Percentiles rank a stretch among this genome's conserved stretches.
These are phyloP conservation scores for Bicyclus anynana DNA, from an alignment of 1,140 invertebrate genomes.

Conservation along the genomic window DNA sequence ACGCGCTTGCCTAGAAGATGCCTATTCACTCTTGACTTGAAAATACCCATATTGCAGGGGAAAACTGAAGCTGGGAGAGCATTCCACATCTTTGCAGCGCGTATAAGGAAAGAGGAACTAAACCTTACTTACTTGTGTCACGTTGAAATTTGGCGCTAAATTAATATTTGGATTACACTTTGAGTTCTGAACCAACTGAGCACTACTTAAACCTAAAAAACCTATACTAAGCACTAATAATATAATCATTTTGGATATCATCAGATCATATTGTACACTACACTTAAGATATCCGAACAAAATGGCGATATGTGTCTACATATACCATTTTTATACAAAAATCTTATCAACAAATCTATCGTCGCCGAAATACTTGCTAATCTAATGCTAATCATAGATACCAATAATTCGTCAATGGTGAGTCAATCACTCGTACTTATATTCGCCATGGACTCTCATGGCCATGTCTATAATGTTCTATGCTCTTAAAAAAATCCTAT, in stretches of 20 bases:
- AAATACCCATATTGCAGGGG: too few species aligned
- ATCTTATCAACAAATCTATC: conserved; percentile 44
- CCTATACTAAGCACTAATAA: conserved; percentile 47
- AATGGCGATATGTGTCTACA: conserved; percentile 38
- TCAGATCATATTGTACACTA: conserved; percentile 47
- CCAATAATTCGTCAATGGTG: conserved; percentile 4
- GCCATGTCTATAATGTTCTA: too few species aligned
- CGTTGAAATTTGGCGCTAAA: conserved; percentile 31
- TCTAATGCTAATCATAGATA: conserved; percentile 15
- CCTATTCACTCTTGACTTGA: too few species aligned
- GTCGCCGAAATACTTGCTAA: conserved; percentile 12
- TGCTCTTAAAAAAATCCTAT: too few species aligned
- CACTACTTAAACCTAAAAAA: conserved; percentile 40
- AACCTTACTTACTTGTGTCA: conserved; percentile 35
- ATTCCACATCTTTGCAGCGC: too few species aligned
- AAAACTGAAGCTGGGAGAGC: too few species aligned
- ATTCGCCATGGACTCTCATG: too few species aligned
- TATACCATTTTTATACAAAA: conserved; percentile 52
- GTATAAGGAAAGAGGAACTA: too few species aligned
- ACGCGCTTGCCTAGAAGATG: too few species aligned
- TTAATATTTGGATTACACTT: conserved; percentile 43
- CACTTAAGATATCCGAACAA: conserved; percentile 29
- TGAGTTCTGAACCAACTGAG: conserved; percentile 47
- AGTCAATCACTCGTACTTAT: not conserved
- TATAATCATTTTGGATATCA: conserved; percentile 41